phyloP scores from a whole-genome alignment of 2,113 vertebrate genomes.

The Rhizomys pruinosus region DNA sequence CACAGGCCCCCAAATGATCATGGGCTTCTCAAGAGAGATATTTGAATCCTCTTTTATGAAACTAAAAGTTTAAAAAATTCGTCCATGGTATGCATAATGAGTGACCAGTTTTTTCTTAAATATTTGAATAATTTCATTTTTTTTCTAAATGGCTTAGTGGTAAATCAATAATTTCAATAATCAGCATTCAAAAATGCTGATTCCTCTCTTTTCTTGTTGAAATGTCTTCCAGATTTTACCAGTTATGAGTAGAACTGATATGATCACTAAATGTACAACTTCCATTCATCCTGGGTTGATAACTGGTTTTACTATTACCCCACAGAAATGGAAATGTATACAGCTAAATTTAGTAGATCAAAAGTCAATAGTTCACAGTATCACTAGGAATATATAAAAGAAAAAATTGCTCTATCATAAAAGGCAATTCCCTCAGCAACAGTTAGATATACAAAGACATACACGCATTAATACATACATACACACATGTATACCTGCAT shows the following conservation, averaged over 20 bases:
- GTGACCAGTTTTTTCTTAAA: neutral
- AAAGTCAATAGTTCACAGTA: neutral
- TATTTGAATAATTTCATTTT: too few relatives aligned
- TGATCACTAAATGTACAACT: neutral
- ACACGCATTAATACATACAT: neutral
- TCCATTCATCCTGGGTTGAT: too few relatives aligned
- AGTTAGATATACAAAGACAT: neutral
- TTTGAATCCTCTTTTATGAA: neutral
- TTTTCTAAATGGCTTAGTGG: too few relatives aligned
- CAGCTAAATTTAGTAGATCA: neutral
- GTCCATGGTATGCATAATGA: neutral
- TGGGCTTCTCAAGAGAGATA: too few relatives aligned
- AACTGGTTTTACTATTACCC: neutral
- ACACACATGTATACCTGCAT: neutral
- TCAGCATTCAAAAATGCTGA: too few relatives aligned
- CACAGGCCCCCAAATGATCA: neutral
- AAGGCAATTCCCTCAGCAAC: constrained; percentile 23
- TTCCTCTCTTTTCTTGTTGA: neutral
- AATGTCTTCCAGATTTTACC: neutral
- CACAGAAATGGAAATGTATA: neutral
- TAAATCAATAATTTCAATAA: too few relatives aligned
- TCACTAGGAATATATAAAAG: neutral
- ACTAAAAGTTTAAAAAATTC: neutral
- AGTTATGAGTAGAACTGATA: neutral
- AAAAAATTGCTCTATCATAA: neutral